Base-by-base conservation (phyloP, 30 jellyfish, hydroid and myxozoan genomes). In the Aurelia coerulea region DNA sequence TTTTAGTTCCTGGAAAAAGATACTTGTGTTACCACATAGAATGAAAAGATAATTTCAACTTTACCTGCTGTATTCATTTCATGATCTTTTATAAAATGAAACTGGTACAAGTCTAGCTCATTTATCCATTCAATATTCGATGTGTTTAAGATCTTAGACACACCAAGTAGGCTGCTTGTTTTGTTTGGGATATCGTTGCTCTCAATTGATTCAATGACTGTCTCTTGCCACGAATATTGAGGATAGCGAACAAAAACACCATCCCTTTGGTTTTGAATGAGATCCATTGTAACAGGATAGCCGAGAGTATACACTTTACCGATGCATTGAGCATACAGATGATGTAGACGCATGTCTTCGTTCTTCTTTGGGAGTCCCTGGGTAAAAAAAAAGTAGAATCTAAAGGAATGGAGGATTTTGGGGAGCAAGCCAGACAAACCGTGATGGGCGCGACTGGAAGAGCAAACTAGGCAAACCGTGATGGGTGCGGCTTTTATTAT, bases 241-340 rank as follows among this genome's bases (percentile, higher is more conserved):
- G 95, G 95, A 41, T 37, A 86, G 9, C 95, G 90, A 50, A 77
- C 46, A 59, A 86, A 76, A 32, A 42, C 60, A 11, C 95, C 95
- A 8, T 59, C n/a, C 8, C 59, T 32, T 62, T 73, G 83, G 32
- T 76, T 79, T 69, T 73, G 87, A 12, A 86, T 41, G 14, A 8
- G 62, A 32, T 70, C 54, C 52, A 66, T 16, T 5, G 84, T 29
- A 16, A 86, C 64, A 0, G 89, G 85, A 59, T 86, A 86, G 18
- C 95, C 95, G 1, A 76, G 41, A 12, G 95, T 86, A 74, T 86
- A 86, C 90, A 86, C 64, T 39, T 86, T 53, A 12, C 95, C 95
- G 31, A 86, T 86, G 64, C 90, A 75, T 7, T 80, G 85, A 19
- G 83, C 90, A 18, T 73, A 77, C 8, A 86, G 53, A 56, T 86